Conservation (phyloP, 35 echinoderm and acorn worm species). For the Acanthaster planci region DNA sequence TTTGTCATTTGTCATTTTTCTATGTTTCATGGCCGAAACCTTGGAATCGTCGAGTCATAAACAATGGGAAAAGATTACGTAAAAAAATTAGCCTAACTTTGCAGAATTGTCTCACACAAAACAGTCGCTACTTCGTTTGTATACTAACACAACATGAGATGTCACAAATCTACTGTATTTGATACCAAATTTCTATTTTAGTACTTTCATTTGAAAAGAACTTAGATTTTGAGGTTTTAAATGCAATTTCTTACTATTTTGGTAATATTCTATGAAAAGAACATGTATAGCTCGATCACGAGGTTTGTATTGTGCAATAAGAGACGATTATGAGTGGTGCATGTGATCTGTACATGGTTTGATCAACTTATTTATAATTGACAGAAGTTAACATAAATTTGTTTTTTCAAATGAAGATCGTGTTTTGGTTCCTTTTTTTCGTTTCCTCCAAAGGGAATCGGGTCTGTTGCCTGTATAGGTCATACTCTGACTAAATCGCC, state of each 20-base stretch:
- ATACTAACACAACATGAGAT: slow-evolving; percentile 27
- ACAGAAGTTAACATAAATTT: slow-evolving; percentile 24
- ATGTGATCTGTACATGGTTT: slow-evolving; percentile 25
- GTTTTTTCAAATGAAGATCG: slow-evolving; percentile 11
- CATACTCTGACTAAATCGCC: too few species aligned
- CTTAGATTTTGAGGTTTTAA: slow-evolving; percentile 51
- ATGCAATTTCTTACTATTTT: slow-evolving; percentile 62
- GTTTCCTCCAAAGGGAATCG: too few species aligned
- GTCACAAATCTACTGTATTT: slow-evolving; percentile 40
- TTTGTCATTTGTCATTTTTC: slow-evolving; percentile 27
- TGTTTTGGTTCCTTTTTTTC: too few species aligned
- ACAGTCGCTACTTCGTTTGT: slow-evolving; percentile 23
- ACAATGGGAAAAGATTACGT: not conserved
- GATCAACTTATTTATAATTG: slow-evolving; percentile 30
- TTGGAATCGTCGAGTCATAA: not conserved
- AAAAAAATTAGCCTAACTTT: not conserved
- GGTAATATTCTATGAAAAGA: slow-evolving; percentile 43
- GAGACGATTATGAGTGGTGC: not conserved
- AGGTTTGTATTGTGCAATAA: slow-evolving; percentile 54
- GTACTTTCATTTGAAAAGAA: slow-evolving; percentile 52
- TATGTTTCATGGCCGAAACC: not conserved
- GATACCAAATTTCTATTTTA: slow-evolving; percentile 63
- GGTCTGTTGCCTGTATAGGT: too few species aligned
- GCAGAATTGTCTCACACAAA: not conserved
- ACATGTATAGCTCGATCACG: slow-evolving; percentile 27